Evolutionary conservation across 2,113 vertebrate species (phyloP).

Genomic region (Ameiurus melas): DNA sequence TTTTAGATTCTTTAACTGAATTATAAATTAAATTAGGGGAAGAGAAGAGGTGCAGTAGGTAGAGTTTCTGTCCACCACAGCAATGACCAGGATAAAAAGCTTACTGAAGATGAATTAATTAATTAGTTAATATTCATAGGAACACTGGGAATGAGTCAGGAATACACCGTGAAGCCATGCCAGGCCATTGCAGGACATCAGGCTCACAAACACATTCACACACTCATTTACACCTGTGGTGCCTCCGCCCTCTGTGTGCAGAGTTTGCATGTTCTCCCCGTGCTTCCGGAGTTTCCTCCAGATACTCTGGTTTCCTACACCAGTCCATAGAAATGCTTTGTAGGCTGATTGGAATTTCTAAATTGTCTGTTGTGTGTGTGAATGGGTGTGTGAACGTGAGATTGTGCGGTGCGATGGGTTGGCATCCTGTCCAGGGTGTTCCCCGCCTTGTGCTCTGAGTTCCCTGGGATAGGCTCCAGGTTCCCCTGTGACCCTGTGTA

Average conservation of each 20-base stretch:
- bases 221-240: not conserved
- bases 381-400: no score
- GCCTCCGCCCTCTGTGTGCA: no score
- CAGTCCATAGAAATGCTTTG: no score
- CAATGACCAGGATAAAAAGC: not conserved
- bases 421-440: no score
- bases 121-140: not conserved
- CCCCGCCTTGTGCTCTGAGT: no score
- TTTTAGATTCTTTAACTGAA: not conserved
- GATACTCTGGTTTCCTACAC: no score
- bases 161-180: not conserved
- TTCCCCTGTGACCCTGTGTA: no score
- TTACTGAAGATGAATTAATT: not conserved
- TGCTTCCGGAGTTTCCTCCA: no score
- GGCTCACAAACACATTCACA: not conserved
- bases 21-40: not conserved
- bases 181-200: not conserved
- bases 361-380: no score
- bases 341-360: no score
- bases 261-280: no score
- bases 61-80: not conserved
- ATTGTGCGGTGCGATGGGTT: no score
- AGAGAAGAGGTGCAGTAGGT: not conserved
- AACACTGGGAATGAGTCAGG: not conserved
- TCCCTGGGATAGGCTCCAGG: not conserved